Evolutionary conservation across 2,888 invertebrate species (phyloP), one percentile per base, ranked within the genome.

Genomic region (Branchipolynoe longqiensis): DNA sequence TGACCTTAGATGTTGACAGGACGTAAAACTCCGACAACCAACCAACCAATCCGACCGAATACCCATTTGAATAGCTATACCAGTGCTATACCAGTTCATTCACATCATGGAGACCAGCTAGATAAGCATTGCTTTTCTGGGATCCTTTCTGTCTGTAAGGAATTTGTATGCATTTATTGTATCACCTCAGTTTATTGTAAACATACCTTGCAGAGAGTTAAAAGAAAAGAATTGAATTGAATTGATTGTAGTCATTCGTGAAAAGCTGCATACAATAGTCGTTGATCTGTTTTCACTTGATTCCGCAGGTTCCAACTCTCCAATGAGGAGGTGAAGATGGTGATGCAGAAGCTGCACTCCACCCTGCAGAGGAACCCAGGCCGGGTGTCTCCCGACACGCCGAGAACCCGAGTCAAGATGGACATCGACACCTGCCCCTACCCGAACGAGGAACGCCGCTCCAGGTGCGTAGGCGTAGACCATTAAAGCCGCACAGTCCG

Each of bases 391-490:
- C 78, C 78, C 1, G 78, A 78, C 54, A 54, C 48, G 0, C 69
- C 69, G 18, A 25, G 54, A 18, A 58, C 33, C 8, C n/a, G 38
- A 12, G 58, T 58, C 54, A 58, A 82, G 31, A 82, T 82, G 56
- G 82, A 58, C 31, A n/a, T 82, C 8, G 82, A 82, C 33, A 82
- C 58, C 1, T 82, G 82, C 31, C 82, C 82, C 56, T 82, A 56
- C 58, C 82, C 58, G n/a, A 25, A 82, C 33, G 82, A 82, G 33
- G 33, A 82, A 22, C 82, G 38, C 56, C 41, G 78, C n/a, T 69
- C 69, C 69, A 12, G 69, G 12, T 62, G 62, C 31, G n/a, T n/a
- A n/a, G n/a, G n/a, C n/a, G n/a, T n/a, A n/a, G n/a, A n/a, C n/a
- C n/a, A n/a, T n/a, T n/a, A n/a, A n/a, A n/a, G n/a, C n/a, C n/a